Base-by-base conservation (phyloP, 53 echinoderm and acorn worm genomes). In the Paelopatides confundens region DNA sequence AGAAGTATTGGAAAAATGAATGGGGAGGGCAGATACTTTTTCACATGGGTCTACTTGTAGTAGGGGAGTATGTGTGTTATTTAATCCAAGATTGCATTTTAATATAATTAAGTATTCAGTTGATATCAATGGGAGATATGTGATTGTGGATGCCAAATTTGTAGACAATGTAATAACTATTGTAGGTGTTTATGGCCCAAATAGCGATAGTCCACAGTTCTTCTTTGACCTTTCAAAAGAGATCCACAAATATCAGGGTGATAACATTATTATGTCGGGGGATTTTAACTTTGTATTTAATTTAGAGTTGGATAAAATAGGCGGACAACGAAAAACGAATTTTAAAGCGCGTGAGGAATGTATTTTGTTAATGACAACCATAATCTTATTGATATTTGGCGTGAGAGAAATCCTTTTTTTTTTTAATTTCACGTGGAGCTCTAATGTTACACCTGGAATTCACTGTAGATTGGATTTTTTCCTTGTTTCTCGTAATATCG, bases 1-100 rank as follows among this genome's bases (percentile, higher is more conserved):
- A 71, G 21, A 71, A n/a, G 2, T 71, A 38, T 38, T 71, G 71
- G 71, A 8, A 18, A 14, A 71, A 71, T 38, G 39, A 71, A 71
- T 71, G 71, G 71, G 70, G 70, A 21, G 70, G 26, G n/a, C 7
- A 18, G 23, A n/a, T 70, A 35, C 5, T 37, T 37, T 70, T 38
- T 71, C 39, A 5, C 39, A 40, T 38, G 71, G 71, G 1, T 71
- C 71, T 18, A 71, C 71, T 1, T 21, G 38, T 40, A 38, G 38
- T n/a, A 7, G 71, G 17, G 71, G 26, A 18, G 38, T 71, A 18
- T 31, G 30, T 34, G 28, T 30, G 30, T 31, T 67, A 0, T 0
- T 2, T 7, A 29, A 18, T 3, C 67, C 71, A 4, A 3, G n/a
- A 21, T 71, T 71, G 12, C 38, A 71, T 26, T 38, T 17, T 71